These are phyloP conservation scores for Calameuta pallipes DNA, from an alignment of 2,888 invertebrate genomes.

Conservation along the genomic window DNA sequence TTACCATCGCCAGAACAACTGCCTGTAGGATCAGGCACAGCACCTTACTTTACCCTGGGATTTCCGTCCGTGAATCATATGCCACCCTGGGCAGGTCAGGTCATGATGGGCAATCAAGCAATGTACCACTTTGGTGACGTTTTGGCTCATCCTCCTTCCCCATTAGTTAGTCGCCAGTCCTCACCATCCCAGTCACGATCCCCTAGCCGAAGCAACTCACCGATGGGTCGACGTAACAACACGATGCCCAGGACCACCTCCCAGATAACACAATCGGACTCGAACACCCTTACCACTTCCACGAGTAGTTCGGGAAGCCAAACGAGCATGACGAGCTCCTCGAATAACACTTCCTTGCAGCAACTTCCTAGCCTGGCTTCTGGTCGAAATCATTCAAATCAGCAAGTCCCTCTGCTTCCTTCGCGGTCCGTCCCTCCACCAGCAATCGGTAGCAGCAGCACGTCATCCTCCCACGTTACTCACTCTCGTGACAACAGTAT, in stretches of 20 bases:
- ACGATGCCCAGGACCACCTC: constrained; percentile 66
- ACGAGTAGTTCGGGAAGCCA: constrained; percentile 55
- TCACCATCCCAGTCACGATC: constrained; percentile 80
- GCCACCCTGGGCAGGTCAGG: constrained; percentile 59
- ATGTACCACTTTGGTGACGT: constrained; percentile 60
- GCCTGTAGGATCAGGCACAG: constrained; percentile 47
- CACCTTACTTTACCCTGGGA: constrained; percentile 58
- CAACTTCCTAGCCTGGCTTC: constrained; percentile 43
- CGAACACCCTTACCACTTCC: constrained; percentile 52
- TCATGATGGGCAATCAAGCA: constrained; percentile 57
- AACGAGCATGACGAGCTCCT: constrained; percentile 57
- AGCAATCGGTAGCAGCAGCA: constrained; percentile 40
- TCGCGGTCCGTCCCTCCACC: constrained; percentile 50
- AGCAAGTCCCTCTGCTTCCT: constrained; percentile 41
- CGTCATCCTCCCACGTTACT: constrained; percentile 15
- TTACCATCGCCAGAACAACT: constrained; percentile 59
- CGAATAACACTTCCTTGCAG: constrained; percentile 50
- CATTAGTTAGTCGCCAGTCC: constrained; percentile 78
- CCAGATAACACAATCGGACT: constrained; percentile 50
- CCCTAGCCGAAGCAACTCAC: constrained; percentile 62
- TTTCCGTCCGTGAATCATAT: constrained; percentile 60
- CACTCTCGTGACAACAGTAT: constrained; percentile 51
- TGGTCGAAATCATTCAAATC: constrained; percentile 39
- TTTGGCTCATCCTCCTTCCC: constrained; percentile 72
- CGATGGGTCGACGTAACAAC: constrained; percentile 56